Base-by-base conservation (phyloP, 2,888 invertebrate species). In the Philhelius pedissequus region DNA sequence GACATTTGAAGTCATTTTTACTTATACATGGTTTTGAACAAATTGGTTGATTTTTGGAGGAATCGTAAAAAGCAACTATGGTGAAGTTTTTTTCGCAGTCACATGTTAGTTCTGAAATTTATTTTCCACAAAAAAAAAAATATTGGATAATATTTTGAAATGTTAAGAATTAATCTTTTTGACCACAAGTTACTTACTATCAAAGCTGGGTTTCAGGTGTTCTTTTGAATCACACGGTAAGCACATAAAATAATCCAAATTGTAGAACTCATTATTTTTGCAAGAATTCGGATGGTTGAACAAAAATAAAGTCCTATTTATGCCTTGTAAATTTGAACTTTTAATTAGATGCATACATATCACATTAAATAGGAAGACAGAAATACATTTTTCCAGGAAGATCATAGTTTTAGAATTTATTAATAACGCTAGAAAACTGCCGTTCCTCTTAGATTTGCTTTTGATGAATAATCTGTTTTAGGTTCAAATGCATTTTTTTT, bases 241-340 rank as follows among this genome's bases (percentile, higher is more conserved):
- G 88, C 94, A 94, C 54, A 91, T 90, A 75, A 94, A 92, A 30
- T 90, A 89, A 87, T 92, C 90, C 45, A 92, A 87, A 89, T 93
- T 92, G 79, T 93, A 93, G 88, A 92, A 93, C 88, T 93, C 92
- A 83, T 91, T 90, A 74, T 86, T 87, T 43, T 89, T 90, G 87
- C 93, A 93, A 81, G 90, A 88, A 18, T 8, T 58, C n/a, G 71
- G 71, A 54, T 73, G 73, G 9, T 50, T 76, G 13, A 45, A 83
- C 15, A 30, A 8, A 66, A 86, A 86, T 20, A 79, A 64, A 56
- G 82, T 79, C 8, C 27, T 58, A 56, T 86, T 86, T 13, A 50
- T 52, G 11, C 13, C 27, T 6, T 64, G 32, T 5, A 38, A 9
- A 11, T 45, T 43, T 18, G 15, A 22, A 27, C 30, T 66, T 15